phyloP scores from a whole-genome alignment of 2,888 invertebrate genomes.

The Busseola fusca region DNA sequence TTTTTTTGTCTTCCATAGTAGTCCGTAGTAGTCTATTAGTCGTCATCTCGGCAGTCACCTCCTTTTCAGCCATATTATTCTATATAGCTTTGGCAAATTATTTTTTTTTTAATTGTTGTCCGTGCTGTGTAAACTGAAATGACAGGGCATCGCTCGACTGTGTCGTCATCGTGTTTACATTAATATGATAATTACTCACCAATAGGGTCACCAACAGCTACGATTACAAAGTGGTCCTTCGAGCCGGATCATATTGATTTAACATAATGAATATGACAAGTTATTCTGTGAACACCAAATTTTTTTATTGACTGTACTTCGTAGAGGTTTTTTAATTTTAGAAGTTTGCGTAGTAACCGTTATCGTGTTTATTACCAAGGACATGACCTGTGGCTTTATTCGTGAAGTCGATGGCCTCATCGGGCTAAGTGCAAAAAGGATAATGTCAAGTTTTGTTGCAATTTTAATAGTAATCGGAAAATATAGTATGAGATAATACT shows the following conservation, averaged over 20 bases:
- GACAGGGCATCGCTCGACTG: not conserved
- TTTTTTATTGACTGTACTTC: conserved; percentile 8
- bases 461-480: too few relatives aligned
- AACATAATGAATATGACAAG: not conserved
- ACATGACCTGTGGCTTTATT: conserved; percentile 14
- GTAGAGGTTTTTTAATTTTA: not conserved
- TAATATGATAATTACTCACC: not conserved
- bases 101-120: not conserved
- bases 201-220: not conserved
- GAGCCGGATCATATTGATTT: not conserved
- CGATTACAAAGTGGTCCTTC: not conserved
- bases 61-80: too few relatives aligned
- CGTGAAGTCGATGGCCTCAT: not conserved
- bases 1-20: too few relatives aligned
- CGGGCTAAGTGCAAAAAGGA: not conserved
- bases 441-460: not conserved
- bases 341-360: not conserved
- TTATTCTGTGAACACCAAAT: not conserved
- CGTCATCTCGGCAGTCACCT: too few relatives aligned
- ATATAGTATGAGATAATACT: too few relatives aligned
- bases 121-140: not conserved
- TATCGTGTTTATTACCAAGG: conserved; percentile 1
- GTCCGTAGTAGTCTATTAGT: too few relatives aligned
- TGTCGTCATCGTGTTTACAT: not conserved
- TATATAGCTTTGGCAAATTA: not conserved